Conservation (phyloP, 64 coral and sea anemone species). For the Stylophora pistillata region DNA sequence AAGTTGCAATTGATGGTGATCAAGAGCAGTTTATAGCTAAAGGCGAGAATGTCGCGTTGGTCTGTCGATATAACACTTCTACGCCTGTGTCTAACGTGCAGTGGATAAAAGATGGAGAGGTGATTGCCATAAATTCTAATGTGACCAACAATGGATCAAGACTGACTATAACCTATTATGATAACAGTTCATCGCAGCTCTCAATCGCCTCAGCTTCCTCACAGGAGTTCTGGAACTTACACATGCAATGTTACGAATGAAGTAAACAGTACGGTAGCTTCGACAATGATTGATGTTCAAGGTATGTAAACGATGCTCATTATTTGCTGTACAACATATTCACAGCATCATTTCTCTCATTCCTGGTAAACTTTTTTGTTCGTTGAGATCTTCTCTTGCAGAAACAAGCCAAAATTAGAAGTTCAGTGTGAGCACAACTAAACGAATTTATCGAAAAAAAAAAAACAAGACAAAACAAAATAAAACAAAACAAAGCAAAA, state of each 20-base stretch:
- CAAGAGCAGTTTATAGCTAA: not conserved
- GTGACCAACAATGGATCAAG: not conserved
- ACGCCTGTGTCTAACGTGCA: not conserved
- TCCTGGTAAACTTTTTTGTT: too few species aligned
- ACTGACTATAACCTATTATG: not conserved
- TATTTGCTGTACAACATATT: too few species aligned
- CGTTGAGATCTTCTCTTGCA: too few species aligned
- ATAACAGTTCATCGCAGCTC: constrained; percentile 11
- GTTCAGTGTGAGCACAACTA: too few species aligned
- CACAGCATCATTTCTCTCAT: too few species aligned
- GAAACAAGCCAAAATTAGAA: too few species aligned
- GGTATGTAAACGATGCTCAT: not conserved
- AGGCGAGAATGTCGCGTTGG: constrained; percentile 1
- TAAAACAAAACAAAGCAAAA: too few species aligned
- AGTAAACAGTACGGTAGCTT: not conserved
- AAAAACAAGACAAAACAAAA: too few species aligned
- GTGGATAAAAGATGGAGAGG: not conserved
- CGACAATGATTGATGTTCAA: not conserved
- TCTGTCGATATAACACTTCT: constrained; percentile 14
- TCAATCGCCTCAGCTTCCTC: not conserved
- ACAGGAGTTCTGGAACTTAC: constrained; percentile 3
- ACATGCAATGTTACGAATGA: not conserved
- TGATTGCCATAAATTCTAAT: constrained; percentile 1
- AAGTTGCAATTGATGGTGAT: constrained; percentile 10
- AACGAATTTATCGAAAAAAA: too few species aligned